phyloP scores from a whole-genome alignment of 2,797 vertebrate species.

The Muscicapa striata region DNA sequence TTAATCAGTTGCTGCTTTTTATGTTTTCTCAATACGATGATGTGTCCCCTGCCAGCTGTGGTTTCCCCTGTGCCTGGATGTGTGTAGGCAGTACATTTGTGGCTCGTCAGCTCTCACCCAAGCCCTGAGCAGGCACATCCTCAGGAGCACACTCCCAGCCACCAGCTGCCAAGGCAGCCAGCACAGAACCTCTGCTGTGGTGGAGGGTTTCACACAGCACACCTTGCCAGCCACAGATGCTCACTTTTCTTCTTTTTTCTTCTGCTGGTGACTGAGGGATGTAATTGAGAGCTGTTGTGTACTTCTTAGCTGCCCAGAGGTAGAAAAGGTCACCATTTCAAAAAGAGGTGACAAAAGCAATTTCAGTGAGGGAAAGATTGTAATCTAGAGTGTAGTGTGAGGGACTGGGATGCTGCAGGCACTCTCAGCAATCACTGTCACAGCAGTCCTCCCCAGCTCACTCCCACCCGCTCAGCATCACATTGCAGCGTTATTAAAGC shows the following conservation, averaged over 20 bases:
- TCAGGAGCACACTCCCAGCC: neutral
- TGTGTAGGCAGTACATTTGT: neutral
- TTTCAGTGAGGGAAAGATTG: constrained; percentile 64
- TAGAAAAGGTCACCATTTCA: constrained; percentile 58
- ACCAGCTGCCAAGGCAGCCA: neutral
- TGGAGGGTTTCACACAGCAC: neutral
- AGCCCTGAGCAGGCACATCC: neutral
- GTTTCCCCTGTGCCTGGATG: neutral
- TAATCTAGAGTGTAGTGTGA: constrained; percentile 48
- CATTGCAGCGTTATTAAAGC: constrained; percentile 41
- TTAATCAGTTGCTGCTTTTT: neutral
- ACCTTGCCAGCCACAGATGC: neutral
- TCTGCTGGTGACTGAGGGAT: neutral
- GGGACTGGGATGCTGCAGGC: constrained; percentile 52
- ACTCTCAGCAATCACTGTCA: constrained; percentile 54
- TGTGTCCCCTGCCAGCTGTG: neutral
- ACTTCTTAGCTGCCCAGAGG: constrained; percentile 46
- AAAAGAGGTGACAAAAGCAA: constrained; percentile 70
- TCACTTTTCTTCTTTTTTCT: neutral
- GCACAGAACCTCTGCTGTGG: neutral
- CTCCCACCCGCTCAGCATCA: neutral
- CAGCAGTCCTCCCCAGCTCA: constrained; percentile 44
- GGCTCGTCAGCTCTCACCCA: neutral
- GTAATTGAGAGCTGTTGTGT: constrained; percentile 28
- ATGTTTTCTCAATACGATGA: neutral